These are phyloP conservation scores for Stichodactyla helianthus DNA, from an alignment of 64 coral and sea anemone genomes.

Conservation along the genomic window DNA sequence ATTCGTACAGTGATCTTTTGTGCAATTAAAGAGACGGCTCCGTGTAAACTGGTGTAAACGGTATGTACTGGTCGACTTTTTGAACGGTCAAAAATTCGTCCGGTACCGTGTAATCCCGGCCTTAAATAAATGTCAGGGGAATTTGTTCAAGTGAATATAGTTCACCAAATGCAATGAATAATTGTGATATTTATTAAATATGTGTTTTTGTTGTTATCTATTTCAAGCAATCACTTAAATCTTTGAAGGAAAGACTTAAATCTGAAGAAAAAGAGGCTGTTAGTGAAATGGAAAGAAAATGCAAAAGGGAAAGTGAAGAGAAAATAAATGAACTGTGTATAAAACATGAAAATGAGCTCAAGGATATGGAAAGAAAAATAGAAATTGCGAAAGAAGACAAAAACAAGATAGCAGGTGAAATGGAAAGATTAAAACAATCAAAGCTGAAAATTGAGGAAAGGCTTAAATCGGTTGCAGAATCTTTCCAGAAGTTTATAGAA, in stretches of 20 bases:
- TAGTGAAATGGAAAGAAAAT: conserved; percentile 61
- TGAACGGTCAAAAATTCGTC: too few relatives aligned
- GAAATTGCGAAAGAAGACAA: conserved; percentile 35
- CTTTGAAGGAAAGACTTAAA: conserved; percentile 64
- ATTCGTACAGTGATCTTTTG: too few relatives aligned
- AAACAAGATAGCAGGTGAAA: conserved; percentile 28
- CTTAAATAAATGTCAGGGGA: too few relatives aligned
- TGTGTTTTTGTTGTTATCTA: not conserved
- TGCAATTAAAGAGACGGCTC: too few relatives aligned
- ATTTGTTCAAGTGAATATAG: too few relatives aligned
- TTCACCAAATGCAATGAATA: too few relatives aligned
- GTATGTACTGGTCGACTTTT: too few relatives aligned
- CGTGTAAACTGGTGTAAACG: too few relatives aligned
- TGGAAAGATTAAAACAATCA: conserved; percentile 37
- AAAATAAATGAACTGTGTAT: conserved; percentile 26
- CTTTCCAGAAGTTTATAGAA: conserved; percentile 94
- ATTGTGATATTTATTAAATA: not conserved
- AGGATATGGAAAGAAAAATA: conserved; percentile 57
- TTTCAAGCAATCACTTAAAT: conserved; percentile 64
- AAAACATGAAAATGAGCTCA: conserved; percentile 51
- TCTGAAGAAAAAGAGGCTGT: conserved; percentile 52
- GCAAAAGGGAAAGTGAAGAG: conserved; percentile 54
- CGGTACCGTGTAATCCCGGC: too few relatives aligned
- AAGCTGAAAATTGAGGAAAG: conserved; percentile 58
- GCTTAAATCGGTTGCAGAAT: conserved; percentile 46